phyloP scores from a whole-genome alignment of 2,888 invertebrate genomes.

The Aproaerema taeniolella region DNA sequence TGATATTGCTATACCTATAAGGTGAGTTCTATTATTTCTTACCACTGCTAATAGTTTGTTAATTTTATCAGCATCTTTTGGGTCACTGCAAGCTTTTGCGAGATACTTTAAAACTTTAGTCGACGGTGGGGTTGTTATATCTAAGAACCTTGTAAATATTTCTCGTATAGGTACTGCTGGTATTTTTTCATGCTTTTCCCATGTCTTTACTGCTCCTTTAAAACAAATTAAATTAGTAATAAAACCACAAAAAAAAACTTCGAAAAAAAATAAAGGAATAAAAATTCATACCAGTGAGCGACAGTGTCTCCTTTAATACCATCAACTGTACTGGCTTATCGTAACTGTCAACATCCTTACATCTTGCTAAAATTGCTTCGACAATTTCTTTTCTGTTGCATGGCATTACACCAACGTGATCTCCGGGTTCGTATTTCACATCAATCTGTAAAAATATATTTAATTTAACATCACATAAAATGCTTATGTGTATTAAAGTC shows the following conservation, averaged over 20 bases:
- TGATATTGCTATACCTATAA: too few relatives aligned
- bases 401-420: slow-evolving; percentile 95
- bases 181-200: slow-evolving; percentile 90
- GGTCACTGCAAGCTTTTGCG: slow-evolving; percentile 84
- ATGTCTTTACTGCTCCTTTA: slow-evolving; percentile 90
- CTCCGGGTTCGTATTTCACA: slow-evolving; percentile 89
- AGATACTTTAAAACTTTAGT: slow-evolving; percentile 90
- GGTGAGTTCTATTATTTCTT: too few relatives aligned
- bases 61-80: slow-evolving; percentile 83
- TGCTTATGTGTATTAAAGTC: background rate
- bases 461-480: background rate
- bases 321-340: slow-evolving; percentile 86
- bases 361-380: slow-evolving; percentile 82
- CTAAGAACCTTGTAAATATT: slow-evolving; percentile 88
- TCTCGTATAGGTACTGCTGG: slow-evolving; percentile 85
- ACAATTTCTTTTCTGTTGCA: slow-evolving; percentile 88
- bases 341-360: slow-evolving; percentile 81
- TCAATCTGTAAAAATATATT: slow-evolving; percentile 50
- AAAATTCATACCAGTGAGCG: slow-evolving; percentile 82
- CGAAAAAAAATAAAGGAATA: background rate
- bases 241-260: background rate
- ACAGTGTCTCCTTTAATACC: slow-evolving; percentile 88
- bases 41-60: slow-evolving; percentile 85
- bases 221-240: too few relatives aligned
- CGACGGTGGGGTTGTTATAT: slow-evolving; percentile 94